Base-by-base conservation (phyloP, 2,113 vertebrate genomes). In the Rhombomys opimus region DNA sequence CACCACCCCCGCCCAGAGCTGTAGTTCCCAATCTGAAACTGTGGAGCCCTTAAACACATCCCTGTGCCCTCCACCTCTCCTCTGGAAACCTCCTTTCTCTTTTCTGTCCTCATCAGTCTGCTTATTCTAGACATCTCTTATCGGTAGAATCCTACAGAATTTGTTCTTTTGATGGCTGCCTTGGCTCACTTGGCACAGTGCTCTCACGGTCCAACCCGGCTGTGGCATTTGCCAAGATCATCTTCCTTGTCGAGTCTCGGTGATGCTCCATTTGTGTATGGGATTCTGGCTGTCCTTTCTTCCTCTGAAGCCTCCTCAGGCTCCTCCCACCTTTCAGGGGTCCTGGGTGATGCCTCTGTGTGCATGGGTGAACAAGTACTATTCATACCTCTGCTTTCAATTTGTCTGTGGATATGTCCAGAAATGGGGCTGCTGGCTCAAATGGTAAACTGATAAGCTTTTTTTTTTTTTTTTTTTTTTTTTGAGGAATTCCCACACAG, bases 401-500 rank as follows among this genome's bases (percentile, higher is more conserved):
- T 52, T 86, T 57, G 68, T 54, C n/a, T 2, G 17, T 46, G 57
- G 22, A 0, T 38, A 23, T 50, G 10, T 57, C 80, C n/a, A 22
- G 61, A 78, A 70, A 20, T 61, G 22, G 41, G 65, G 32, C 70
- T 38, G 15, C 67, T 91, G 1, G 70, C 10, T 65, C 54, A 3
- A 23, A 7, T 32, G 54, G 22, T 8, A 10, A 77, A 32, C 77
- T 41, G 65, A 4, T 54, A 3, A 96, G 50, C n/a, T 30, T 70
- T 80, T 93, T 89, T 94, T 93, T 89, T 93, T 89, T 46, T 57
- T 57, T 11, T 57, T 57, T 57, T 13, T 57, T 81, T 95, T 89
- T 95, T 89, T 46, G 41, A 90, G 52, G 46, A 75, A 32, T 54
- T 1, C 0, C 25, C 61, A 0, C 8, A 1, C 54, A 35, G 5